Evolutionary conservation across 1,140 invertebrate species (phyloP), one percentile per base, ranked within the genome.

Genomic region (Heliconius congener): DNA sequence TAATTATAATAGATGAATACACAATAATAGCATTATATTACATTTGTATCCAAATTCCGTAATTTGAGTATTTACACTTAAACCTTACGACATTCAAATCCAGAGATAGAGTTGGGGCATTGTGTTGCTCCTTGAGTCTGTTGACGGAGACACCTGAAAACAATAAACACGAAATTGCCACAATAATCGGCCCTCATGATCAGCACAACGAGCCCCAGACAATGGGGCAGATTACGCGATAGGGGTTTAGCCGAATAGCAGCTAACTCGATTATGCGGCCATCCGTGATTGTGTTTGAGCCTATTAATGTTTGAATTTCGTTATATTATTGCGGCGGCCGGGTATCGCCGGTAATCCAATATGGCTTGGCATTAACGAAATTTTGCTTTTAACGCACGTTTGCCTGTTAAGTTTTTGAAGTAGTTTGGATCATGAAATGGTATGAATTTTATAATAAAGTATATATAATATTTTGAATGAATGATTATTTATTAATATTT

Each of bases 261-360:
- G 86, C 91, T 94, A 93, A 93, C 92, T 94, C 88, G 91, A 93
- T 94, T 94, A 93, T 90, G 87, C 89, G 88, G 87, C 90, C 91
- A 94, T 93, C 91, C 91, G 90, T 93, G 92, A 94, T 93, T 93
- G 91, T 92, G 87, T 93, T 94, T 91, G 84, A 90, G 88, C 88
- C 89, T 92, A 94, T 94, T 93, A 92, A 93, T 94, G 89, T 92
- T 94, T 93, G 91, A 93, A 92, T 92, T 93, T 91, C 91, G 91
- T 93, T 94, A 92, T 92, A 92, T 92, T 92, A 93, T 90, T 92
- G 90, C 89, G 88, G 89, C 85, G 82, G 84, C 73, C 75, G 80
- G 85, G 85, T 86, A 87, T 46, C 42, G 42, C 16, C 42, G 42
- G 42, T 93, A 93, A 93, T 92, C 90, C 90, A 89, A 93, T 93